These are phyloP conservation scores for Cecidostiba fungosa DNA, from an alignment of 2,888 invertebrate species.

Conservation along the genomic window DNA sequence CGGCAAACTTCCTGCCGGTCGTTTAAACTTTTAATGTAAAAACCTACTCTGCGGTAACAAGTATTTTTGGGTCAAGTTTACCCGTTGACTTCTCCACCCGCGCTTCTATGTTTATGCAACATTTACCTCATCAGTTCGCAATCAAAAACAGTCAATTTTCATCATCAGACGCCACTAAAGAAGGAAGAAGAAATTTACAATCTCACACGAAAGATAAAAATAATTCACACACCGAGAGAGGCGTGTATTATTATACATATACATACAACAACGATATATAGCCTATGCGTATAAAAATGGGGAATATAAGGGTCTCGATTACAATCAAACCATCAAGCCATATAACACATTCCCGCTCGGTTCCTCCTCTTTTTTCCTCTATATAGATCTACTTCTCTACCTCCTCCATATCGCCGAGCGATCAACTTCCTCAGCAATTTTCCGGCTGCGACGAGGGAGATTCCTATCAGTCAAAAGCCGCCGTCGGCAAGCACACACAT, in stretches of 20 bases:
- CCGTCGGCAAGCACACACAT: not conserved
- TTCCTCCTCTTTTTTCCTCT: not conserved
- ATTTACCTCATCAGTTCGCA: not conserved
- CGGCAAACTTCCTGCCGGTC: not conserved
- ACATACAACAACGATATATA: not conserved
- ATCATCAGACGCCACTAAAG: not conserved
- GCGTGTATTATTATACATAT: not conserved
- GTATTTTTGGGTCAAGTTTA: constrained; percentile 13
- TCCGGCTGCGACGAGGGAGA: constrained; percentile 21
- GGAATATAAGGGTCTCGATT: constrained; percentile 30
- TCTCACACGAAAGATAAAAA: not conserved
- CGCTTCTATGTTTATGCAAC: not conserved
- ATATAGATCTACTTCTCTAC: not conserved
- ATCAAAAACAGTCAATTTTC: not conserved
- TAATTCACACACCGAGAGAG: not conserved
- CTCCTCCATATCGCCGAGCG: not conserved
- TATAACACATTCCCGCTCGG: not conserved
- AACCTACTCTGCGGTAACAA: not conserved
- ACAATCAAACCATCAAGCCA: constrained; percentile 20
- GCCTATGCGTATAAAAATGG: not conserved
- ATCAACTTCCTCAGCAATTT: constrained; percentile 46
- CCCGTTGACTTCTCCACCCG: not conserved
- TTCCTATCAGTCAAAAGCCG: constrained; percentile 12
- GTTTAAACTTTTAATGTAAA: constrained; percentile 1
- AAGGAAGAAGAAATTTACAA: not conserved